Conservation (phyloP, 1,140 invertebrate genomes). For the Neodiprion lecontei region DNA sequence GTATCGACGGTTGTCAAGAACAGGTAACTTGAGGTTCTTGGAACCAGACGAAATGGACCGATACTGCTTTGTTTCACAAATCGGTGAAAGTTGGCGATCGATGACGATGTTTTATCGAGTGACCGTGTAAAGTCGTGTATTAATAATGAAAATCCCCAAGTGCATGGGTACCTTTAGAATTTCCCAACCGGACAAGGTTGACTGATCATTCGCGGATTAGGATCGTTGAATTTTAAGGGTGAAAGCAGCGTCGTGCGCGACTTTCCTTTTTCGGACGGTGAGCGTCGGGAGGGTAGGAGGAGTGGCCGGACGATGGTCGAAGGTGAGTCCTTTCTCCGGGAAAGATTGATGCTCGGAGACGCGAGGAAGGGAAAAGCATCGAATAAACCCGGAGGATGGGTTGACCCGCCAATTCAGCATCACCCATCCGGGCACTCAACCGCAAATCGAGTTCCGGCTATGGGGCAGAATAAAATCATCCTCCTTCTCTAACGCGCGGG, state of each 20-base stretch:
- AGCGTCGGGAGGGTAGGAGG: not conserved
- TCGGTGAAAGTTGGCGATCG: no score
- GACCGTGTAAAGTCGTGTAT: no score
- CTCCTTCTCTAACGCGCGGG: slow-evolving; percentile 25
- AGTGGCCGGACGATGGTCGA: not conserved
- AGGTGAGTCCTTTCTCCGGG: slow-evolving; percentile 3
- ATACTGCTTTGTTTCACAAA: no score
- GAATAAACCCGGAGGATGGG: slow-evolving; percentile 23
- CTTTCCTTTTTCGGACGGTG: not conserved
- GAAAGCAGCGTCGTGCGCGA: not conserved
- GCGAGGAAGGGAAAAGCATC: slow-evolving; percentile 9
- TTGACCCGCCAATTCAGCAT: slow-evolving; percentile 55
- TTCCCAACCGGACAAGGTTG: no score
- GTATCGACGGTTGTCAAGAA: no score
- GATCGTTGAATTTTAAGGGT: no score
- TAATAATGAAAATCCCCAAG: no score
- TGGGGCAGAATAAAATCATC: slow-evolving; percentile 52
- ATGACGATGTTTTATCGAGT: no score
- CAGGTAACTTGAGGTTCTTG: no score
- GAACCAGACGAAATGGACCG: no score
- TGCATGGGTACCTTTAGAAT: no score
- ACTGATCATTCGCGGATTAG: no score
- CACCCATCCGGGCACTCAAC: slow-evolving; percentile 49
- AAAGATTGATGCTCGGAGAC: slow-evolving; percentile 24
- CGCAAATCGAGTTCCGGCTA: slow-evolving; percentile 53